A percentile compares a stretch with the other conserved stretches of the same genome.
Conservation (phyloP, 2,113 vertebrate genomes). For the Rhipidura dahli region DNA sequence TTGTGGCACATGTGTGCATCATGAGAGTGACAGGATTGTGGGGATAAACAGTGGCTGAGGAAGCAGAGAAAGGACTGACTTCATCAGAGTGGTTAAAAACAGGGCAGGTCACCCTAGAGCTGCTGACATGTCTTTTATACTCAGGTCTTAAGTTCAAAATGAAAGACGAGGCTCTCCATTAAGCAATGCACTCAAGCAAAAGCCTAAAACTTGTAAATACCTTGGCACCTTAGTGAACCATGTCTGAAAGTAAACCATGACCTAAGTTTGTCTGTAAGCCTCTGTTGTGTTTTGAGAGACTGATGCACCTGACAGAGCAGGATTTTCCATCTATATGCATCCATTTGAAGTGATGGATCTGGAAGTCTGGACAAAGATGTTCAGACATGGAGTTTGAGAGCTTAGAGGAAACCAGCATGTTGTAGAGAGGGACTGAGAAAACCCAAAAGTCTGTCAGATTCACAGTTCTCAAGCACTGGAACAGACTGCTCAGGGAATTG, state of each 20-base stretch:
- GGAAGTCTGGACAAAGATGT: not conserved
- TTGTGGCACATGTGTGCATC: rapidly evolving
- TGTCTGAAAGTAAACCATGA: not conserved
- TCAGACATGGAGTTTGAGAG: not conserved
- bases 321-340: not conserved
- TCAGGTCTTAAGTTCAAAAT: not conserved
- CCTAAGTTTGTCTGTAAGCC: not conserved
- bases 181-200: not conserved
- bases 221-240: not conserved
- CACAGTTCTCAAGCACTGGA: not conserved
- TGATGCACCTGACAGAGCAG: not conserved
- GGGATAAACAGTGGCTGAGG: not conserved
- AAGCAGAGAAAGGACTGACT: not conserved
- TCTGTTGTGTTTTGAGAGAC: not conserved
- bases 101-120: not conserved
- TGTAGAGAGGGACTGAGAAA: not conserved
- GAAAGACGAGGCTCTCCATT: not conserved
- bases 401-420: not conserved
- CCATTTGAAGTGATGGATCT: not conserved
- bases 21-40: not conserved
- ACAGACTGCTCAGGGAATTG: not conserved
- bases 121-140: not conserved
- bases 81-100: not conserved
- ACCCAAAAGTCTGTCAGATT: not conserved
- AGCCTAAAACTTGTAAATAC: not conserved